These are phyloP conservation scores for Brachionus manjavacas DNA, from an alignment of 1,140 invertebrate genomes.

Conservation along the genomic window DNA sequence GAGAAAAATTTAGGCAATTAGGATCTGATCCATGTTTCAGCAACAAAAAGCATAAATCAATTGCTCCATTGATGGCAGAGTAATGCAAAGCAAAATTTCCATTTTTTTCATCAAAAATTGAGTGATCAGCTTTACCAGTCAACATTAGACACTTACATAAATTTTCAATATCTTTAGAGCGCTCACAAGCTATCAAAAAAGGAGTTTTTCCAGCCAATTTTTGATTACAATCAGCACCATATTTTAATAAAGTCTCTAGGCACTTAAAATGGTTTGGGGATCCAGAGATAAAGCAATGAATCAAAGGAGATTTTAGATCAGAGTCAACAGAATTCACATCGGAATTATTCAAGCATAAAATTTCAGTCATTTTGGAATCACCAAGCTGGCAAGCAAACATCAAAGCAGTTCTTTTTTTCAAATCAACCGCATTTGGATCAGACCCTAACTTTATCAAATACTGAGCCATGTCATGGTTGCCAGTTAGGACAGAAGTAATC, in stretches of 20 bases:
- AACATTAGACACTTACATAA: background rate
- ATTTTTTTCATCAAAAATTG: background rate
- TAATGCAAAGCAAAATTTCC: slow-evolving; percentile 4
- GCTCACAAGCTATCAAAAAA: background rate
- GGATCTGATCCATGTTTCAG: background rate
- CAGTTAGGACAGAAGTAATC: background rate
- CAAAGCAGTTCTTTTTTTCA: background rate
- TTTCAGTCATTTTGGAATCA: background rate
- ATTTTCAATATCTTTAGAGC: background rate
- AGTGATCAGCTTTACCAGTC: background rate
- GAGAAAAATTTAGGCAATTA: background rate
- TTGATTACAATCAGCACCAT: slow-evolving; percentile 7
- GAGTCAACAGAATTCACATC: background rate
- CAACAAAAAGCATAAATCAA: background rate
- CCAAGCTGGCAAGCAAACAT: slow-evolving; percentile 5
- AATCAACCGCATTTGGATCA: background rate
- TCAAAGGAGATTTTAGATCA: background rate
- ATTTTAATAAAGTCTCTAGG: background rate
- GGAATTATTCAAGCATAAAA: background rate
- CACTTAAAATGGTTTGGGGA: background rate
- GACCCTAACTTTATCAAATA: background rate
- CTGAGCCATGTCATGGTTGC: background rate
- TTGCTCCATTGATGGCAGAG: background rate
- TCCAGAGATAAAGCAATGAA: background rate
- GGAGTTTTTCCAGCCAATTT: background rate